Evolutionary conservation across 2,888 invertebrate species (phyloP).

Genomic region (Ectemnius continuus): DNA sequence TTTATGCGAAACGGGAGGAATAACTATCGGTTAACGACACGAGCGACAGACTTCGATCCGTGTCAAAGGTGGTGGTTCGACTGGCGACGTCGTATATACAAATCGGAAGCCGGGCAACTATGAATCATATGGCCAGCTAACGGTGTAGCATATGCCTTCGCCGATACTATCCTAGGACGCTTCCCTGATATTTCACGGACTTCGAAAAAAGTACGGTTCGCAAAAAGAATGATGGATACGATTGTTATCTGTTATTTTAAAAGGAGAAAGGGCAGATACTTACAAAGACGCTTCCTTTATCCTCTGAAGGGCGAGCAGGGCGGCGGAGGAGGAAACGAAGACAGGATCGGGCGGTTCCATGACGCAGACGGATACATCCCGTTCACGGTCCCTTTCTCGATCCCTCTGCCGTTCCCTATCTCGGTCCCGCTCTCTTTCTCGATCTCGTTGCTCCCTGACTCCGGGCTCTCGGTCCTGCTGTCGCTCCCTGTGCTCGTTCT

Average conservation of each 20-base stretch:
- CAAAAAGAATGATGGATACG: neutral
- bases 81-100: neutral
- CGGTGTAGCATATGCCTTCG: neutral
- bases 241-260: neutral
- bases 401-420: slow-evolving; percentile 62
- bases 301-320: slow-evolving; percentile 80
- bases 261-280: slow-evolving; percentile 64
- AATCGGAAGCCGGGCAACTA: neutral
- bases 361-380: slow-evolving; percentile 72
- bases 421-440: slow-evolving; percentile 66
- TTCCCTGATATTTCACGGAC: neutral
- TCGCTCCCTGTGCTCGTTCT: slow-evolving; percentile 56
- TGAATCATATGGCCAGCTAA: slow-evolving; percentile 6
- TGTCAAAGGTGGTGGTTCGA: slow-evolving; percentile 3
- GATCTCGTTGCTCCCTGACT: slow-evolving; percentile 61
- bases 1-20: slow-evolving; percentile 50
- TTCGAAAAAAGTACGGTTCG: neutral
- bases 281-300: slow-evolving; percentile 80
- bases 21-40: slow-evolving; percentile 55
- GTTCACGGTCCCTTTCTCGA: slow-evolving; percentile 65
- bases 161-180: neutral
- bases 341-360: slow-evolving; percentile 75
- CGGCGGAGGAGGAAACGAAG: slow-evolving; percentile 78
- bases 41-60: slow-evolving; percentile 36
- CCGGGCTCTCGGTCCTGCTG: slow-evolving; percentile 61